These are phyloP conservation scores for Neoitamus cyanurus DNA, from an alignment of 2,888 invertebrate species.

Conservation along the genomic window DNA sequence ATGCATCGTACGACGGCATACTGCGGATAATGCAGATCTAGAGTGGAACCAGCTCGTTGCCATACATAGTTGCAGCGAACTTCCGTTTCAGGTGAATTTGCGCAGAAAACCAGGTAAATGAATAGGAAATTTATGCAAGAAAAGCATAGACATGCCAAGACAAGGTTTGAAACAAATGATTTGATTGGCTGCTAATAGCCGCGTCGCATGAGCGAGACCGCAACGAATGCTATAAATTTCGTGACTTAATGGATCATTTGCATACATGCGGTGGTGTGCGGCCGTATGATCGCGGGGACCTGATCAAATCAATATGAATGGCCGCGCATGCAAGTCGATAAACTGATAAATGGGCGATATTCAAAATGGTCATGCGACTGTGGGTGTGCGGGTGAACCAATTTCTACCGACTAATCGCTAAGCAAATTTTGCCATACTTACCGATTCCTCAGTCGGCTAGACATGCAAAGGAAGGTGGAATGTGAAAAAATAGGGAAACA, in stretches of 20 bases:
- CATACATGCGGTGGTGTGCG: not conserved
- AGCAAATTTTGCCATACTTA: slow-evolving; percentile 47
- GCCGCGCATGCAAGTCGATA: not conserved
- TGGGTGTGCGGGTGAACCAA: not conserved
- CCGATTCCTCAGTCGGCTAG: slow-evolving; percentile 50
- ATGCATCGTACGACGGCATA: not conserved
- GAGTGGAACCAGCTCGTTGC: not conserved
- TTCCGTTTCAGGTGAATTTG: not conserved
- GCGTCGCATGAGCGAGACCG: slow-evolving; percentile 26
- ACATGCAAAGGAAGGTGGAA: slow-evolving; percentile 49
- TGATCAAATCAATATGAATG: slow-evolving; percentile 4
- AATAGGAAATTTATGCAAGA: slow-evolving; percentile 34
- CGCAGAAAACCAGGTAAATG: slow-evolving; percentile 12
- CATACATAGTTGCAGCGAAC: not conserved
- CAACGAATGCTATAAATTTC: slow-evolving; percentile 26
- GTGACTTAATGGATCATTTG: slow-evolving; percentile 43
- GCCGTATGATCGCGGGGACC: slow-evolving; percentile 3
- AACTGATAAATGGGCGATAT: not conserved
- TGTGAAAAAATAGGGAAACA: not conserved
- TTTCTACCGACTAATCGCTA: slow-evolving; percentile 2
- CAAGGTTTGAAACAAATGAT: slow-evolving; percentile 3
- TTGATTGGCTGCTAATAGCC: slow-evolving; percentile 30
- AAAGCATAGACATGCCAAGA: slow-evolving; percentile 7
- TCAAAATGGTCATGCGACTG: not conserved
- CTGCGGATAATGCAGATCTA: not conserved